These are phyloP conservation scores for Saguinus imperator DNA, from an alignment of 2,113 vertebrate species.

Conservation along the genomic window DNA sequence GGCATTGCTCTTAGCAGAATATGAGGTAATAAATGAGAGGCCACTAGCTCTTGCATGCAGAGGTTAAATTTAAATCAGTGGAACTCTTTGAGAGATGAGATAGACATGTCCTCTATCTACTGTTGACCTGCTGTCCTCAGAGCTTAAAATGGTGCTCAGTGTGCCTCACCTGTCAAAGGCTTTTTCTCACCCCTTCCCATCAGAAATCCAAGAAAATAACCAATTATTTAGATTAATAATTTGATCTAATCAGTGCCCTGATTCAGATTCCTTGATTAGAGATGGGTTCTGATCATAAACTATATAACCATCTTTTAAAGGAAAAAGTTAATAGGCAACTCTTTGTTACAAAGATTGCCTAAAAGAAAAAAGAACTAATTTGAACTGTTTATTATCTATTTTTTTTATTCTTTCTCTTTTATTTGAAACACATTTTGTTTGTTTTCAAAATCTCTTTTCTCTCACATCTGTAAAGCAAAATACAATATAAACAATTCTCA, in stretches of 20 bases:
- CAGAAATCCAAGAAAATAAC: not conserved
- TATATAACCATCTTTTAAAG: not conserved
- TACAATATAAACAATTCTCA: conserved; percentile 1
- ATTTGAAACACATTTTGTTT: conserved; percentile 54
- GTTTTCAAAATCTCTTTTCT: conserved; percentile 42
- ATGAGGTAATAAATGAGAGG: not conserved
- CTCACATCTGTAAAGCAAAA: conserved; percentile 31
- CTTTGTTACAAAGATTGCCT: conserved; percentile 19
- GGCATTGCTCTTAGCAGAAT: not conserved
- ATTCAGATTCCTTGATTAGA: conserved; percentile 2
- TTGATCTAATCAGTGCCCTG: not conserved
- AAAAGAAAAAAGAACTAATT: not conserved
- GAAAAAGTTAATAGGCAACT: not conserved
- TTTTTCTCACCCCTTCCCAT: not conserved
- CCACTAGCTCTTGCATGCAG: not conserved
- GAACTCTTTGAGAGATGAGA: not conserved
- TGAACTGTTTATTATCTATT: conserved; percentile 1
- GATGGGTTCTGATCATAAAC: not conserved
- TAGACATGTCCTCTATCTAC: not conserved
- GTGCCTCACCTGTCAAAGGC: not conserved
- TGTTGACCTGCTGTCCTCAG: not conserved
- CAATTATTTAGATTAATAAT: not conserved
- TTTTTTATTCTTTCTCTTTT: conserved; percentile 24
- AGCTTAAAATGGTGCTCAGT: not conserved
- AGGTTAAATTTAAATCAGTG: not conserved